Evolutionary conservation across 2,113 vertebrate genomes (phyloP).

Genomic region (Loxodonta africana): DNA sequence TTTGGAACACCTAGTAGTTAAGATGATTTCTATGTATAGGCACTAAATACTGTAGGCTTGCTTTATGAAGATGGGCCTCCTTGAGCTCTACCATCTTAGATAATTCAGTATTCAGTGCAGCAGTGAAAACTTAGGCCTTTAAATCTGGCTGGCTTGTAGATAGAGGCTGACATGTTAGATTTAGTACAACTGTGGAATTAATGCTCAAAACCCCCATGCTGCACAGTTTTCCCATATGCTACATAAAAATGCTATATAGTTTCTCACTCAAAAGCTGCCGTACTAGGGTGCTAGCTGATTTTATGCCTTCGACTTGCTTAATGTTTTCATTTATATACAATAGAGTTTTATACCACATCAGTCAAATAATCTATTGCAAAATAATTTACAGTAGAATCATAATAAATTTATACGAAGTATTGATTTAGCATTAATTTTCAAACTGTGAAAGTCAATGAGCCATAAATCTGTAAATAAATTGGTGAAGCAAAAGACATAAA

Average conservation of each 20-base stretch:
- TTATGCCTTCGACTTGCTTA: slow-evolving; percentile 75
- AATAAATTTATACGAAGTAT: slow-evolving; percentile 79
- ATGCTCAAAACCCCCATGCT: slow-evolving; percentile 84
- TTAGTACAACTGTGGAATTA: slow-evolving; percentile 88
- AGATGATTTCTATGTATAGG: slow-evolving; percentile 38
- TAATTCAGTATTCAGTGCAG: slow-evolving; percentile 77
- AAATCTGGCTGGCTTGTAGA: slow-evolving; percentile 83
- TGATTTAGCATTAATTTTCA: slow-evolving; percentile 81
- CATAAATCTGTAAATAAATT: slow-evolving; percentile 78
- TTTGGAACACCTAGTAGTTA: slow-evolving; percentile 57
- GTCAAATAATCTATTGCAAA: slow-evolving; percentile 74
- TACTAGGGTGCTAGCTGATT: slow-evolving; percentile 80
- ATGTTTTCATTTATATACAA: slow-evolving; percentile 83
- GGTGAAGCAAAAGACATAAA: slow-evolving; percentile 76
- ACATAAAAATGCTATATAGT: slow-evolving; percentile 85
- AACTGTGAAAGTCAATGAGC: slow-evolving; percentile 78
- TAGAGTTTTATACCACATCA: slow-evolving; percentile 67
- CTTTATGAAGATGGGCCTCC: slow-evolving; percentile 58
- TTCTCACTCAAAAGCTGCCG: slow-evolving; percentile 82
- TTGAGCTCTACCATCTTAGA: slow-evolving; percentile 70
- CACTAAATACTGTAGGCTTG: slow-evolving; percentile 60
- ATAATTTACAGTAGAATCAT: slow-evolving; percentile 75
- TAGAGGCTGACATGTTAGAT: slow-evolving; percentile 85
- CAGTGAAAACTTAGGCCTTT: slow-evolving; percentile 81
- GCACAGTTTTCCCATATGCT: slow-evolving; percentile 86